These are phyloP conservation scores for Nothura maculosa DNA, from an alignment of 2,797 vertebrate species.

Conservation along the genomic window DNA sequence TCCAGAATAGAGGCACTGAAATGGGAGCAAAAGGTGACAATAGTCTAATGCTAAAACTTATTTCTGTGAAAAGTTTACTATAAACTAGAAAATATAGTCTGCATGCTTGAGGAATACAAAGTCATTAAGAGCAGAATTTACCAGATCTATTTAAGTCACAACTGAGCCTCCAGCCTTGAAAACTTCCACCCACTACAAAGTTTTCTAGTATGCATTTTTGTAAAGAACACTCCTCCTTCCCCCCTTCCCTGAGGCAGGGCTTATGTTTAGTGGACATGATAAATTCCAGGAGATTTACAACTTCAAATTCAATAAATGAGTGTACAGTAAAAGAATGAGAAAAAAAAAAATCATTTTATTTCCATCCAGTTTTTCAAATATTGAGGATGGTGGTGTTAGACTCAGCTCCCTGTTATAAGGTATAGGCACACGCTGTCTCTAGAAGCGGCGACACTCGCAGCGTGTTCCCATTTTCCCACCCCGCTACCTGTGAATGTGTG, in stretches of 20 bases:
- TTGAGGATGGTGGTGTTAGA: conserved; percentile 44
- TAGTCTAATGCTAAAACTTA: neutral
- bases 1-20: neutral
- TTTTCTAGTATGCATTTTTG: conserved; percentile 32
- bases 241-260: neutral
- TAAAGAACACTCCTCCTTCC: neutral
- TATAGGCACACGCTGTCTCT: conserved; percentile 2
- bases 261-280: conserved; percentile 16
- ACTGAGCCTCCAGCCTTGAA: neutral
- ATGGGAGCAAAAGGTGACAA: neutral
- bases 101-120: neutral
- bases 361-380: conserved; percentile 50
- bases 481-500: neutral
- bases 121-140: neutral
- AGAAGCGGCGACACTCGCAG: conserved; percentile 28
- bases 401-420: conserved; percentile 1
- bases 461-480: neutral
- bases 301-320: conserved; percentile 56
- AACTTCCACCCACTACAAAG: neutral
- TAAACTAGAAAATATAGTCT: neutral
- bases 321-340: conserved; percentile 52
- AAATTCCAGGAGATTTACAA: conserved; percentile 29
- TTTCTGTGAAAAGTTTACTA: neutral
- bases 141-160: neutral
- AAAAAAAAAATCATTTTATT: conserved; percentile 62